A percentile compares a stretch with the other conserved stretches of the same genome.
These are phyloP conservation scores for Pygoscelis antarcticus DNA, from an alignment of 2,113 vertebrate species.

Conservation along the genomic window DNA sequence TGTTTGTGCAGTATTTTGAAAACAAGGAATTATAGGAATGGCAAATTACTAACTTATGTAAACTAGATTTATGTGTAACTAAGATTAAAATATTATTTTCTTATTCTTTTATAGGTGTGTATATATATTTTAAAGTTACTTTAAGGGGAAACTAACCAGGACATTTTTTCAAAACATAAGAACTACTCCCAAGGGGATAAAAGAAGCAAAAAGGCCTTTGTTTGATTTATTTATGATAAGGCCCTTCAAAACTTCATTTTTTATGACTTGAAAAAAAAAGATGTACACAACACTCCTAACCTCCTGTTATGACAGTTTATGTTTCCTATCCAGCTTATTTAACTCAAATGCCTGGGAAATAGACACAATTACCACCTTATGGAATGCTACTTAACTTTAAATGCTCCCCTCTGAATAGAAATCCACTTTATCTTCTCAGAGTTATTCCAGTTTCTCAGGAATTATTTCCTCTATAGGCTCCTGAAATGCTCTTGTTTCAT, in stretches of 20 bases:
- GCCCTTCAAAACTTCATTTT: conserved; percentile 56
- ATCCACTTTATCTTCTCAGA: conserved; percentile 75
- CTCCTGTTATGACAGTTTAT: conserved; percentile 78
- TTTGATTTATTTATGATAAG: conserved; percentile 67
- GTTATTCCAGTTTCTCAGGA: conserved; percentile 78
- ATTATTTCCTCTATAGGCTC: conserved; percentile 73
- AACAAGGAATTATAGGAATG: background rate
- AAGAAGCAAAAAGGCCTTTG: conserved; percentile 26
- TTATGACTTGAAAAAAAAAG: conserved; percentile 56
- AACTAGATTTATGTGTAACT: background rate
- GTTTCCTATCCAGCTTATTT: conserved; percentile 78
- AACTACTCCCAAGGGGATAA: conserved; percentile 46
- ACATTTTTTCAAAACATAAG: conserved; percentile 39
- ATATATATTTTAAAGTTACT: background rate
- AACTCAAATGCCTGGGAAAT: conserved; percentile 77
- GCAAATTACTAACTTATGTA: background rate
- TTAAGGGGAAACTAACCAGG: background rate
- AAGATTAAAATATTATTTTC: background rate
- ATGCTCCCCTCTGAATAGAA: conserved; percentile 76
- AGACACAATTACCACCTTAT: conserved; percentile 81
- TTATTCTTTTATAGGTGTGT: background rate
- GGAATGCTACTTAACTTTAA: conserved; percentile 82
- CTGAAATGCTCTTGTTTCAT: conserved; percentile 77
- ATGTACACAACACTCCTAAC: conserved; percentile 67
- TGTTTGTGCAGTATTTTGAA: background rate